Conservation (phyloP, 2,797 vertebrate species). For the Sebastes elongatus region DNA sequence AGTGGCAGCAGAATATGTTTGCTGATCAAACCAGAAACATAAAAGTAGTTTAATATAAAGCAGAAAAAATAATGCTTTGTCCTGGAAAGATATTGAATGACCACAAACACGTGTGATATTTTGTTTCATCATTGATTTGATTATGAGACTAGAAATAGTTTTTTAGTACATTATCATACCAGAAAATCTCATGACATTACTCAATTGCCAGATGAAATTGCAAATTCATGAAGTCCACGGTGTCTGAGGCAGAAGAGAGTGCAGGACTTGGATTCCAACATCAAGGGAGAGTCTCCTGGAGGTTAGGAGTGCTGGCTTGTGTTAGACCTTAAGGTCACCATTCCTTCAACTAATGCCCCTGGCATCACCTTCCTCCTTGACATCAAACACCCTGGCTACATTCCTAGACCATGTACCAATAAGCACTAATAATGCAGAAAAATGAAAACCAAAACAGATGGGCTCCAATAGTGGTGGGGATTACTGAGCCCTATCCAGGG, state of each 20-base stretch:
- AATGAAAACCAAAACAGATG: constrained; percentile 91
- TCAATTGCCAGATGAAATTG: constrained; percentile 29
- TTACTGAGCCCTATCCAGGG: constrained; percentile 80
- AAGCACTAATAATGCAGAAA: constrained; percentile 90
- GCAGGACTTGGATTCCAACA: constrained; percentile 70
- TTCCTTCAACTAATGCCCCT: constrained; percentile 81
- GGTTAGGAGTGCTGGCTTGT: constrained; percentile 79
- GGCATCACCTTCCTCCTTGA: constrained; percentile 82
- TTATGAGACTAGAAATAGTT: background rate
- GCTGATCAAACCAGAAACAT: background rate
- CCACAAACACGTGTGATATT: background rate
- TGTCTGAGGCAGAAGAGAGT: constrained; percentile 22
- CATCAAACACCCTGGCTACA: constrained; percentile 87
- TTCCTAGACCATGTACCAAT: constrained; percentile 89
- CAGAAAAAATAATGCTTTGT: background rate
- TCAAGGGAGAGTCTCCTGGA: constrained; percentile 74
- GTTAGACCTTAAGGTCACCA: constrained; percentile 86
- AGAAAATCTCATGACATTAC: background rate
- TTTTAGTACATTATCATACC: background rate
- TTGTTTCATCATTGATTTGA: background rate
- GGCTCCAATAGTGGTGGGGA: constrained; percentile 84
- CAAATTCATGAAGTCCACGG: constrained; percentile 30
- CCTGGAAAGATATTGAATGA: background rate
- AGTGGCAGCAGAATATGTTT: background rate
- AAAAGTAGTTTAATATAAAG: background rate